Base-by-base conservation (phyloP, 2,888 invertebrate genomes). In the Apocheima hispidaria region DNA sequence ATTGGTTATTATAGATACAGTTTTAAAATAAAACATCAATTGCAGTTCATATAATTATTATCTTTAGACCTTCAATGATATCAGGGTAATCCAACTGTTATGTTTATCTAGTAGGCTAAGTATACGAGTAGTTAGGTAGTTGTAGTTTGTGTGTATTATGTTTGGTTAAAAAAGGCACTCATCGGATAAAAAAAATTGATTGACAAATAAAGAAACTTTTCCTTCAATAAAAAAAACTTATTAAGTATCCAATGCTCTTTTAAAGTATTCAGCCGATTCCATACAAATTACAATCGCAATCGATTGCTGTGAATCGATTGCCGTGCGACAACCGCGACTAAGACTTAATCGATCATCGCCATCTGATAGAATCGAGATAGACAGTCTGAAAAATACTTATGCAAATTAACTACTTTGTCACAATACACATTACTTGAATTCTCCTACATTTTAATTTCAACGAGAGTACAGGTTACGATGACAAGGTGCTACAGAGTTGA, bases 301-400 rank as follows among this genome's bases (percentile, higher is more conserved):
- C 56, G 52, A 52, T 62, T 57, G 23, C 38, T n/a, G 18, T 48
- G 46, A 61, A 61, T 60, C 38, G 41, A 7, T 28, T n/a, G 41
- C 46, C 61, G 33, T 33, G 52, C 40, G 56, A 62, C 56, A 48
- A 48, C 52, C 52, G 52, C 52, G 56, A 62, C 61, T 53, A 56
- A 48, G 40, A 28, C 56, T 57, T 36, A 52, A 62, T 62, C 61
- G 52, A 56, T 62, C 61, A 52, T 52, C 44, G 44, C 38, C 28
- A 33, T 52, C 35, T 21, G 51, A 61, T 56, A 14, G 14, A 55
- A 55, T 55, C 54, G 50, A 44, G 60, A 60, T 60, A 60, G 43
- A 36, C 35, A 18, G 26, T 18, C 21, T 35, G 23, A 38, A 36
- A 46, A 26, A 38, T 46, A 38, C 6, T 3, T 35, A 20, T 26